Base-by-base conservation (phyloP, 2,888 invertebrate genomes). In the Philhelius pedissequus region DNA sequence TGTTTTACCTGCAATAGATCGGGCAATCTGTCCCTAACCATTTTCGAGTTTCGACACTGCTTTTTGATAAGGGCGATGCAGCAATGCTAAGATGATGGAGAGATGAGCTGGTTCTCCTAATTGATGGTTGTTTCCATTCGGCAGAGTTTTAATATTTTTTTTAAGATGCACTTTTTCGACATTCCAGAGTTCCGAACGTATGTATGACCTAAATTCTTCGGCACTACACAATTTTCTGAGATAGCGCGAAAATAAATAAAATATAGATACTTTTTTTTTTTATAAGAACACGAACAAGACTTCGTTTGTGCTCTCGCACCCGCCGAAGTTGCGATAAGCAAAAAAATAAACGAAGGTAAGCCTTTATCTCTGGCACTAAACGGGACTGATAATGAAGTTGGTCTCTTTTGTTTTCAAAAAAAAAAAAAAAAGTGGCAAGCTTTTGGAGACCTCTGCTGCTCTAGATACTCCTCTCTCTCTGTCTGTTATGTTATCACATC, bases 21-120 rank as follows among this genome's bases (percentile, higher is more conserved):
- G 27, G 90, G 90, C 73, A 91, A 88, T 86, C 91, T 90, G 86
- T 91, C 91, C 89, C 88, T 88, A 79, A 89, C 89, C 91, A 91
- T 91, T 87, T 84, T 52, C 73, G 70, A 91, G 91, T 87, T 84
- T 52, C 73, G 70, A 64, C 30, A 69, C 58, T 43, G 48, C 43
- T 56, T 15, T 35, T 15, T 35, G 56, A 27, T 64, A 40, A 66
- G 20, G 54, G 45, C 38, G 27, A 5, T 22, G 56, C 27, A 45
- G n/a, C n/a, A n/a, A n/a, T n/a, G n/a, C n/a, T n/a, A n/a, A n/a
- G n/a, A n/a, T n/a, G n/a, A 25, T 50, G 9, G 9, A 22, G 15
- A 27, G 9, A 25, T 32, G 48, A 20, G 22, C 60, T 22, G n/a
- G 7, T 27, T 27, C 52, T 32, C 18, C 4, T 7, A 50, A 35